Evolutionary conservation across 2,888 invertebrate genomes (phyloP), one percentile per base, ranked within the genome.

Genomic region (Chouioia cunea): DNA sequence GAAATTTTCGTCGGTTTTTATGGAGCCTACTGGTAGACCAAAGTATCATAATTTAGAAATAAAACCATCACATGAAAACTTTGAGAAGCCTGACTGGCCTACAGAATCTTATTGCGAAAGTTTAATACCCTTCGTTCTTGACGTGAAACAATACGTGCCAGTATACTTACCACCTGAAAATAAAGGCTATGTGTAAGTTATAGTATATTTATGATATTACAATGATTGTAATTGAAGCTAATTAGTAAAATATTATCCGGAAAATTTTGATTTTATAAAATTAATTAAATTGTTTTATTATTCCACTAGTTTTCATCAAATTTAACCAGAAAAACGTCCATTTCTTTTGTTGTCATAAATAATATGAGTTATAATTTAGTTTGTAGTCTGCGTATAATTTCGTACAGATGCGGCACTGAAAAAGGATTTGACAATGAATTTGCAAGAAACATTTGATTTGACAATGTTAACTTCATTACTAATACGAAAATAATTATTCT

Each of bases 151-250:
- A 69, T 81, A 92, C 75, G 89, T 91, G 63, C 91, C 91, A 15
- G 88, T 92, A 16, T 93, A 92, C 85, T 85, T 94, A 78, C 91
- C 93, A 0, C 91, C 93, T 66, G 93, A 93, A 83, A 93, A 93
- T 83, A 93, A 93, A 82, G 94, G 93, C 67, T 91, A 91, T 82
- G 89, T 89, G 93, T 93, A 86, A 87, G 88, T 85, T 48, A 22
- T 16, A 36, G 16, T 50, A 54, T 20, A 6, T 50, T 10, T 16
- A 16, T 12, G 4, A 23, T 22, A 4, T 48, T 36, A 58, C 18
- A 16, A 27, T 27, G 27, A 27, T 27, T 2, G 27, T 6, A 2
- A 4, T 27, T 27, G 2, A 27, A 27, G 27, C 2, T 27, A 27
- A 53, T 18, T 23, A 53, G 48, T 48, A 48, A n/a, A n/a, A 27